These are phyloP conservation scores for Meloidogyne floridensis DNA, from an alignment of 1,140 invertebrate genomes.

Conservation along the genomic window DNA sequence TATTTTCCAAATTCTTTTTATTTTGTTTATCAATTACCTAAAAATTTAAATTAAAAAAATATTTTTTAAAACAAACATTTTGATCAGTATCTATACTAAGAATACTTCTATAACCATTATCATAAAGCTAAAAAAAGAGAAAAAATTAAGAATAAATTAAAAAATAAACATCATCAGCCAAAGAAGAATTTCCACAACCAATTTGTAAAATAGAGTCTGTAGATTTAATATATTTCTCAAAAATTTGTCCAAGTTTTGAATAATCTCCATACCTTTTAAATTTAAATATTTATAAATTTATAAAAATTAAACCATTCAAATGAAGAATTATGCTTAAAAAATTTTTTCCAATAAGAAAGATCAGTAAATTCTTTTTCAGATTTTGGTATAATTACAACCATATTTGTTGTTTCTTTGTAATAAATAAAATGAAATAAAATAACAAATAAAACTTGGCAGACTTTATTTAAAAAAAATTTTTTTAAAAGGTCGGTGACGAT, in stretches of 20 bases:
- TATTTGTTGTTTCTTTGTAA: background rate
- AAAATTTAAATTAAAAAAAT: background rate
- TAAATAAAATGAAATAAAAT: background rate
- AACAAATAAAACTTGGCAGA: too few relatives aligned
- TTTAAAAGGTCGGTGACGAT: too few relatives aligned
- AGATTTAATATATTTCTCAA: slow-evolving; percentile 59
- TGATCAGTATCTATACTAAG: slow-evolving; percentile 56
- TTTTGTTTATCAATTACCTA: slow-evolving; percentile 50
- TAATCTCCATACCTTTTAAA: slow-evolving; percentile 60
- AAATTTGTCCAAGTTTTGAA: slow-evolving; percentile 38
- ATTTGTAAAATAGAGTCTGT: slow-evolving; percentile 58
- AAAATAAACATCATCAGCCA: slow-evolving; percentile 49
- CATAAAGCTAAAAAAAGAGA: slow-evolving; percentile 53
- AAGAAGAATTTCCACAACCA: slow-evolving; percentile 59
- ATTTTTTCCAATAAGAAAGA: slow-evolving; percentile 60
- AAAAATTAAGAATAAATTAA: slow-evolving; percentile 27
- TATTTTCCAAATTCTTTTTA: slow-evolving; percentile 37
- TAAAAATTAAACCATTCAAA: slow-evolving; percentile 55
- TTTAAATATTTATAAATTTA: background rate
- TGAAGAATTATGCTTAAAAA: slow-evolving; percentile 54
- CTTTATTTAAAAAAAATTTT: too few relatives aligned
- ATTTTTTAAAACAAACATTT: slow-evolving; percentile 13
- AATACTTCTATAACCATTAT: slow-evolving; percentile 58
- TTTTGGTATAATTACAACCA: slow-evolving; percentile 35
- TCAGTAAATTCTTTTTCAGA: slow-evolving; percentile 52